phyloP scores from a whole-genome alignment of 1,140 invertebrate species.

The Cotesia chilonis region DNA sequence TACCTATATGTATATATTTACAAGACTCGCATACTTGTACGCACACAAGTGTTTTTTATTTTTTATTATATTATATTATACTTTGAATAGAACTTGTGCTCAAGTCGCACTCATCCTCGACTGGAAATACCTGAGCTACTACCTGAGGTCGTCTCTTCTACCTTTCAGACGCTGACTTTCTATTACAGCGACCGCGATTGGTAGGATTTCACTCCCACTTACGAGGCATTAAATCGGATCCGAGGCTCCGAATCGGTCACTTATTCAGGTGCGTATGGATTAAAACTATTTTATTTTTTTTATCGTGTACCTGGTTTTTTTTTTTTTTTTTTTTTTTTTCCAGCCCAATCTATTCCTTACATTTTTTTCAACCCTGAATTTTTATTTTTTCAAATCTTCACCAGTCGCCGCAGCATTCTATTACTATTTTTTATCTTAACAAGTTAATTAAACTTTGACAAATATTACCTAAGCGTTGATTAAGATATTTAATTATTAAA shows the following conservation, averaged over 20 bases:
- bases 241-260: constrained; percentile 10
- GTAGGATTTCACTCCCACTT: constrained; percentile 21
- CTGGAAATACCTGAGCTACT: constrained; percentile 57
- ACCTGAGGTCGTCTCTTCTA: constrained; percentile 36
- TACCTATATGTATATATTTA: constrained; percentile 49
- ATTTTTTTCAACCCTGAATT: too few species aligned
- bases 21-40: constrained; percentile 41
- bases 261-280: constrained; percentile 34
- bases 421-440: too few species aligned
- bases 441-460: too few species aligned
- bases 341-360: too few species aligned
- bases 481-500: too few species aligned
- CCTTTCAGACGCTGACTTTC: constrained; percentile 34
- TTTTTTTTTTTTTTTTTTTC: too few species aligned
- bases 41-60: constrained; percentile 34
- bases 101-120: constrained; percentile 58
- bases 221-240: constrained; percentile 2
- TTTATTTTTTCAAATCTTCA: too few species aligned
- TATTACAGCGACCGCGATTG: constrained; percentile 24
- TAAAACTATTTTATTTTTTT: neutral
- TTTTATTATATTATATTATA: neutral
- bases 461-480: too few species aligned
- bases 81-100: constrained; percentile 17
- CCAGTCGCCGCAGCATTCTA: too few species aligned
- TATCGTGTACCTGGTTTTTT: too few species aligned